A percentile compares a stretch with the other conserved stretches of the same genome.
Evolutionary conservation across 2,797 vertebrate species (phyloP).

Genomic region (Spea hammondii): DNA sequence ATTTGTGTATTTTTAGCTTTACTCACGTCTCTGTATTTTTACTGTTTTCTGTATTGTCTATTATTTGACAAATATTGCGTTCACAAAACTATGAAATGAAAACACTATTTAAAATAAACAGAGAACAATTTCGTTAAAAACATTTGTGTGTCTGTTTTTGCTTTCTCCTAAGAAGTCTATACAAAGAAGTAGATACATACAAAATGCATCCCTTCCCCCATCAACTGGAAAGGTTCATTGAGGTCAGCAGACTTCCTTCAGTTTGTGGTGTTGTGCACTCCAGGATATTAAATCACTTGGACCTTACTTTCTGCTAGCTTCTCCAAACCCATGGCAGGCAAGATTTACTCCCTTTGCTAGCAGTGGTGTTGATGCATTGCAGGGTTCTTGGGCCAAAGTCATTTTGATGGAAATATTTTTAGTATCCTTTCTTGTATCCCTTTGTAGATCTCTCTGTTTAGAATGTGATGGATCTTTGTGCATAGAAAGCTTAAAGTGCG

Average conservation of each 20-base stretch:
- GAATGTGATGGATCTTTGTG: no score
- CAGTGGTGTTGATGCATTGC: no score
- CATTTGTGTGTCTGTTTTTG: background rate
- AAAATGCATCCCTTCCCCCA: constrained; percentile 15
- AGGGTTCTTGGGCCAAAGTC: no score
- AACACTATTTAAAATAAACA: no score
- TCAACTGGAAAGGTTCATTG: constrained; percentile 26
- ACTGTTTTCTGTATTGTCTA: background rate
- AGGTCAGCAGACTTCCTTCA: constrained; percentile 50
- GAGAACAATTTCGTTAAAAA: no score
- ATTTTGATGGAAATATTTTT: no score
- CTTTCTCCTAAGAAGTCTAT: background rate
- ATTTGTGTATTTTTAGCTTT: background rate
- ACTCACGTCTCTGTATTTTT: background rate
- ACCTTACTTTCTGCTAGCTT: background rate
- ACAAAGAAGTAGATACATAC: background rate
- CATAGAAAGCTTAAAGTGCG: no score
- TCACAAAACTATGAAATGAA: no score
- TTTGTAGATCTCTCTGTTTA: no score
- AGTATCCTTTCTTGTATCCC: no score
- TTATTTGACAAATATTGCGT: no score
- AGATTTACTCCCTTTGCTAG: no score
- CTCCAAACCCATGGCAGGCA: background rate
- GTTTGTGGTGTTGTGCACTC: constrained; percentile 31
- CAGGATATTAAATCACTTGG: constrained; percentile 27